Evolutionary conservation across 1,140 invertebrate species (phyloP).

Genomic region (Battus philenor): DNA sequence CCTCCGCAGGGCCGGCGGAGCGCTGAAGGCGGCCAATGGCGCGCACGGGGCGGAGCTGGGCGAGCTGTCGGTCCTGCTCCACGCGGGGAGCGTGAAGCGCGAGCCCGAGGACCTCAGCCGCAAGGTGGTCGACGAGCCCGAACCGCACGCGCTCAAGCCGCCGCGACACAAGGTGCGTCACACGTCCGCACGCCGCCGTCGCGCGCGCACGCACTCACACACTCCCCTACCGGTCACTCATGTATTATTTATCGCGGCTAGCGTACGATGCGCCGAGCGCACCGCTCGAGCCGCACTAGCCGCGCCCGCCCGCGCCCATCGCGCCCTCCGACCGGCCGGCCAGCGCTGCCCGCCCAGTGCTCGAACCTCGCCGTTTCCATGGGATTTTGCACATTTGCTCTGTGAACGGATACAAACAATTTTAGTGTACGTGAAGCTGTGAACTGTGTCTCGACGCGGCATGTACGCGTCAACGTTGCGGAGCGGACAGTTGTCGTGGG

Average conservation of each 20-base stretch:
- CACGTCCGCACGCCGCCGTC: conserved; percentile 68
- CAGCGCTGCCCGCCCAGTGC: conserved; percentile 39
- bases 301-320: conserved; percentile 68
- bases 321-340: conserved; percentile 55
- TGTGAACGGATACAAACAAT: conserved; percentile 52
- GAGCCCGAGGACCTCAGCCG: conserved; percentile 76
- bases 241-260: conserved; percentile 62
- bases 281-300: conserved; percentile 62
- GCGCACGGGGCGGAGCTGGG: conserved; percentile 76
- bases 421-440: conserved; percentile 66
- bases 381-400: conserved; percentile 35
- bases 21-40: conserved; percentile 71
- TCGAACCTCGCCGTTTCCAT: conserved; percentile 31
- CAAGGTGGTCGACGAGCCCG: conserved; percentile 72
- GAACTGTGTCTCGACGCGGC: conserved; percentile 66
- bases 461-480: conserved; percentile 71
- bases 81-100: conserved; percentile 75
- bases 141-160: conserved; percentile 70
- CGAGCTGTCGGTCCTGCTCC: conserved; percentile 72
- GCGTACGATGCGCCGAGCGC: conserved; percentile 64
- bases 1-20: conserved; percentile 69
- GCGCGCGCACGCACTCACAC: conserved; percentile 74
- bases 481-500: conserved; percentile 70
- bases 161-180: conserved; percentile 74
- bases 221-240: conserved; percentile 62